Evolutionary conservation across 1,140 invertebrate genomes (phyloP), one percentile per base, ranked within the genome.

Genomic region (Dermatophagoides farinae): DNA sequence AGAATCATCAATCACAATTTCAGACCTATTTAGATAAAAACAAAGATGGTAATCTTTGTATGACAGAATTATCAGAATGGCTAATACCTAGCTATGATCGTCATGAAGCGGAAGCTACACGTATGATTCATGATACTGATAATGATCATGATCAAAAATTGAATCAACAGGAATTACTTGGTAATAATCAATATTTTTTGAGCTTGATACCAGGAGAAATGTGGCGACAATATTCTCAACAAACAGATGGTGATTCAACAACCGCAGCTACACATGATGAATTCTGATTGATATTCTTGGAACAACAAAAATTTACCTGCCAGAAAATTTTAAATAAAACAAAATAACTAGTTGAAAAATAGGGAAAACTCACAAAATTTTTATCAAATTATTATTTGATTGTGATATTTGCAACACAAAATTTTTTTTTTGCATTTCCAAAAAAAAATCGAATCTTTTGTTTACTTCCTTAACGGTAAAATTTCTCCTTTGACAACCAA

Each of bases 121-220:
- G 98, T 75, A 77, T 99, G n/a, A 82, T 98, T 61, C 86, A 85
- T 69, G 86, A 93, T 69, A 86, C 91, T 1, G 95, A 99, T 73
- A 70, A 75, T 0, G 83, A 98, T 74, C 81, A 82, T 4, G 92
- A 98, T 74, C 82, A 87, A 63, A 82, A 85, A 69, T 75, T 99
- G 8, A 87, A 83, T 9, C 88, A 88, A 71, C 79, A 83, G 1
- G 95, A 99, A 75, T 84, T 98, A 51, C 71, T 97, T 0, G 81
- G 84, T 44, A 95, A 96, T 70, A 96, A 97, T 70, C 92, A 98
- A 71, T 75, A 95, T 2, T 99, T 97, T 73, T 90, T 97, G 0
- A 92, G 91, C 20, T 95, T 92, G 11, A 91, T 98, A 71, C 93
- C 91, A 0, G 97, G 92, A 0, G 92, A 98, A 73, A 98, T 97